Evolutionary conservation across 35 echinoderm and acorn worm species (phyloP).

Genomic region (Diadema setosum): DNA sequence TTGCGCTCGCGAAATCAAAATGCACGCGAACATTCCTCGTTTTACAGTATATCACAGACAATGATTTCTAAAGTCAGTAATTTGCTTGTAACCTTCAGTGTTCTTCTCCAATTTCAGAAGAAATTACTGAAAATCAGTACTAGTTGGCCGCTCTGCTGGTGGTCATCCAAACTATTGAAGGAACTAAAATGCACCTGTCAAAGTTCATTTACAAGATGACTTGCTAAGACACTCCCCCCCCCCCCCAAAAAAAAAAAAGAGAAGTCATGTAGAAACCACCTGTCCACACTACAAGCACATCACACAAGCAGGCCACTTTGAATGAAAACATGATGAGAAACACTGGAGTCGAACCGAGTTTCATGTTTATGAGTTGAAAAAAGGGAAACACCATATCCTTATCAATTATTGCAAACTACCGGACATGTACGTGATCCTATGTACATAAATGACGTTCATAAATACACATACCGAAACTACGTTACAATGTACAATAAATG

Average conservation of each 20-base stretch:
- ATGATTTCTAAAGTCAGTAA: too few species aligned
- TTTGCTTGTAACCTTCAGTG: too few species aligned
- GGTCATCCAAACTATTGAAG: too few species aligned
- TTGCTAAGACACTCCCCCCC: not conserved
- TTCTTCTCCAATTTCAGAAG: too few species aligned
- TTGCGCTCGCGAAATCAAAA: too few species aligned
- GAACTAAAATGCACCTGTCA: too few species aligned
- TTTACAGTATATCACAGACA: too few species aligned
- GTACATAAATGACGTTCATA: not conserved
- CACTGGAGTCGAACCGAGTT: not conserved
- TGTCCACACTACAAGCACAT: not conserved
- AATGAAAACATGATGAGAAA: not conserved
- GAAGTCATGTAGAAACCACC: not conserved
- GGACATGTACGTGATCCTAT: not conserved
- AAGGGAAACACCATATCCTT: not conserved
- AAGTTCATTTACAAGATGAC: not conserved
- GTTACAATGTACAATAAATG: not conserved
- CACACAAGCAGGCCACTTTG: not conserved
- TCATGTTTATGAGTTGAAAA: too few species aligned
- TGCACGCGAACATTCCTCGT: too few species aligned
- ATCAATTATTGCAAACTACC: conserved; percentile 6
- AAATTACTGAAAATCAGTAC: too few species aligned
- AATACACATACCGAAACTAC: not conserved
- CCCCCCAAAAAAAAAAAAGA: not conserved
- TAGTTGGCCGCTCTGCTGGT: too few species aligned